Percentiles rank a stretch among this genome's conserved stretches.
phyloP scores from a whole-genome alignment of 2,888 invertebrate species.

The Leptopilina drosophilae region DNA sequence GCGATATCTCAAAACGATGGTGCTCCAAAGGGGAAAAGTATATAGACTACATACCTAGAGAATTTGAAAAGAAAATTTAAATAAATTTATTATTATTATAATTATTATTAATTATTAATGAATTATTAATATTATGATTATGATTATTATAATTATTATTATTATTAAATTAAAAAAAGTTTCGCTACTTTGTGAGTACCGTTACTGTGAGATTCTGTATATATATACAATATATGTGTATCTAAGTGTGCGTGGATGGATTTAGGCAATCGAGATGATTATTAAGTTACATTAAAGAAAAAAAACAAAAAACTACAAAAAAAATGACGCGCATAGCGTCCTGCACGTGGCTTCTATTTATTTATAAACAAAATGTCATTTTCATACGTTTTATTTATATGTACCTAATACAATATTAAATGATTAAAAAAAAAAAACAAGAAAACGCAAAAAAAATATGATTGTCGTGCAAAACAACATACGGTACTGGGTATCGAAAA shows the following conservation, averaged over 20 bases:
- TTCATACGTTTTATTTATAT: slow-evolving; percentile 52
- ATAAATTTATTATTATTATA: slow-evolving; percentile 5
- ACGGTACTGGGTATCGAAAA: slow-evolving; percentile 49
- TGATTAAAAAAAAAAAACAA: slow-evolving; percentile 41
- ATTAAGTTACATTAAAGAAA: slow-evolving; percentile 38
- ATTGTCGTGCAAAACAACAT: slow-evolving; percentile 45
- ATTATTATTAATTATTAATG: too few species aligned
- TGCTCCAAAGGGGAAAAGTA: slow-evolving; percentile 34
- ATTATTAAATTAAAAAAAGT: slow-evolving; percentile 44
- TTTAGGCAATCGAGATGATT: slow-evolving; percentile 34
- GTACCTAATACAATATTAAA: slow-evolving; percentile 43
- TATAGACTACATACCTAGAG: slow-evolving; percentile 19
- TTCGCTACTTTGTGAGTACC: slow-evolving; percentile 39
- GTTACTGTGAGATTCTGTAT: slow-evolving; percentile 35
- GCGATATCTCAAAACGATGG: slow-evolving; percentile 38
- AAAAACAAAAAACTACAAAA: neutral
- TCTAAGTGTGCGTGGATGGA: slow-evolving; percentile 39
- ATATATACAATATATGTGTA: slow-evolving; percentile 49
- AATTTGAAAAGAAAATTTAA: slow-evolving; percentile 31
- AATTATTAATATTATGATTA: slow-evolving; percentile 22
- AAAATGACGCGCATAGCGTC: slow-evolving; percentile 35
- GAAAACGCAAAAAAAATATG: slow-evolving; percentile 42
- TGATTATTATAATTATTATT: slow-evolving; percentile 36
- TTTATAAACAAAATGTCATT: slow-evolving; percentile 50
- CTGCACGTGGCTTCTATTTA: slow-evolving; percentile 52